Percentiles rank a stretch among this genome's conserved stretches.
Evolutionary conservation across 1,140 invertebrate genomes (phyloP).

Genomic region (Agraylea sexmaculata): DNA sequence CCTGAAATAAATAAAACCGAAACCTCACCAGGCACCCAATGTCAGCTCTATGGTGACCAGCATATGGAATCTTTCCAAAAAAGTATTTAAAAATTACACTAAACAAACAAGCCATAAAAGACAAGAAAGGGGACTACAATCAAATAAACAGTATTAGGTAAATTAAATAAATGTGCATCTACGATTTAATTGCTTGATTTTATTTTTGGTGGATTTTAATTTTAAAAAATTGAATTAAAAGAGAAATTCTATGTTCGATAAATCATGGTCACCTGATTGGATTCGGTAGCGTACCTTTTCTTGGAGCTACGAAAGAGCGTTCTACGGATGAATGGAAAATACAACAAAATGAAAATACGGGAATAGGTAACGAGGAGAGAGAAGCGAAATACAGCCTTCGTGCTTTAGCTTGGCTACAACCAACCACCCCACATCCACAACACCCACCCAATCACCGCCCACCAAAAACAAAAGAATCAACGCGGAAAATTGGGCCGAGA

Average conservation of each 20-base stretch:
- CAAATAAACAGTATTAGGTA: no score
- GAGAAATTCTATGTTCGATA: neutral
- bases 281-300: no score
- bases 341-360: conserved; percentile 19
- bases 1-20: conserved; percentile 21
- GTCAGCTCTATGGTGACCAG: no score
- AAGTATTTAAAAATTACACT: no score
- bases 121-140: no score
- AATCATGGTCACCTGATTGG: neutral
- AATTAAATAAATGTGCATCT: no score
- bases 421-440: no score
- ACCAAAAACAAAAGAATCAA: conserved; percentile 21
- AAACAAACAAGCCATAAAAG: no score
- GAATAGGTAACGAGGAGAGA: conserved; percentile 12
- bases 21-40: conserved; percentile 13
- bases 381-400: conserved; percentile 10
- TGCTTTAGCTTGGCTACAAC: no score
- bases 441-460: no score
- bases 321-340: conserved; percentile 17
- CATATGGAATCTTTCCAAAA: no score
- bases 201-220: neutral
- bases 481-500: conserved; percentile 22
- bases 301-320: neutral
- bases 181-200: no score
- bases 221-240: neutral